Evolutionary conservation across 1,140 invertebrate species (phyloP).

Genomic region (Lerema accius): DNA sequence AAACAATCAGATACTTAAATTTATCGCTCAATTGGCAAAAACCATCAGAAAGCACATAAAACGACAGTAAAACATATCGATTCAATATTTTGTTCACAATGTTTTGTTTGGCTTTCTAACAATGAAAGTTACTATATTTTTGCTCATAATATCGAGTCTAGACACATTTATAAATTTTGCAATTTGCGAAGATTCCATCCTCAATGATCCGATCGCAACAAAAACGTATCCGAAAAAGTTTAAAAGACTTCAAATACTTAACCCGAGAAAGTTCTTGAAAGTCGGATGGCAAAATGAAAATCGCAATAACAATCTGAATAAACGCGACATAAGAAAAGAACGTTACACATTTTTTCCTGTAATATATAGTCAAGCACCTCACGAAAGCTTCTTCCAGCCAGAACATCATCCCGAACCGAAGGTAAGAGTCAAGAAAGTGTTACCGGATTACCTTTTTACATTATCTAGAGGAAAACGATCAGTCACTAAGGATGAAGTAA

Average conservation of each 20-base stretch:
- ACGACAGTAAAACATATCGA: conserved; percentile 48
- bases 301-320: conserved; percentile 30
- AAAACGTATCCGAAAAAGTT: conserved; percentile 49
- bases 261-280: conserved; percentile 44
- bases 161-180: conserved; percentile 24
- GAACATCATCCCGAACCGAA: conserved; percentile 39
- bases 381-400: conserved; percentile 45
- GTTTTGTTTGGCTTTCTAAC: neutral
- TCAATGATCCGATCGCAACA: conserved; percentile 5
- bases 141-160: conserved; percentile 34
- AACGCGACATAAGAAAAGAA: conserved; percentile 18
- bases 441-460: conserved; percentile 41
- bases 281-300: conserved; percentile 19
- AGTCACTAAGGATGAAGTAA: conserved; percentile 4
- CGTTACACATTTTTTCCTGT: conserved; percentile 39
- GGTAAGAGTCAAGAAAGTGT: conserved; percentile 53
- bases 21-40: conserved; percentile 52
- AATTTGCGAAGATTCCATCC: conserved; percentile 25
- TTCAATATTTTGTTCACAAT: conserved; percentile 6
- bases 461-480: conserved; percentile 36
- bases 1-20: neutral
- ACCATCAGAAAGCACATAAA: conserved; percentile 52
- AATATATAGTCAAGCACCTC: conserved; percentile 28
- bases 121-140: conserved; percentile 38
- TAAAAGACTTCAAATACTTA: conserved; percentile 40